Conservation (phyloP, 37 sponge, comb jelly and placozoan genomes). For the Aplysina aerophoba region DNA sequence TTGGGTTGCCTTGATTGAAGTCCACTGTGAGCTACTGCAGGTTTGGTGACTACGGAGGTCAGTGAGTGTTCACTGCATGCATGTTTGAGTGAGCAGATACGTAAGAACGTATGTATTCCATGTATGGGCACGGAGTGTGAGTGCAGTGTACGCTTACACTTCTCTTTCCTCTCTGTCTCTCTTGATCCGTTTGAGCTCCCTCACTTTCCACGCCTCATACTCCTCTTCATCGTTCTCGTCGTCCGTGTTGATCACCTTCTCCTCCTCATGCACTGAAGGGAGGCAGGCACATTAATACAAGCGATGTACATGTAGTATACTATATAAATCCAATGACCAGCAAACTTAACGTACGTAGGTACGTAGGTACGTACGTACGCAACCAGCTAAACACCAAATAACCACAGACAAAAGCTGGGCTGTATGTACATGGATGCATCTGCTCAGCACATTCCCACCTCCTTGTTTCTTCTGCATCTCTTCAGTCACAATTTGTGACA, state of each 20-base stretch:
- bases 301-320: too few relatives aligned
- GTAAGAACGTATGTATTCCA: too few relatives aligned
- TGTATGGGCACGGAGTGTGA: too few relatives aligned
- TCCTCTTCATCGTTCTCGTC: slow-evolving; percentile 93
- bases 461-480: slow-evolving; percentile 42
- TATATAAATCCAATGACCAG: too few relatives aligned
- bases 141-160: slow-evolving; percentile 57
- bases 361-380: slow-evolving; percentile 24
- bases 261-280: background rate
- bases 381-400: background rate
- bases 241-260: slow-evolving; percentile 88
- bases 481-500: slow-evolving; percentile 26
- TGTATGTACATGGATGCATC: background rate
- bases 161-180: slow-evolving; percentile 94
- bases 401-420: background rate
- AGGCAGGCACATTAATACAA: too few relatives aligned
- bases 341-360: background rate
- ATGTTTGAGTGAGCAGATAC: too few relatives aligned
- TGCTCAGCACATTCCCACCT: too few relatives aligned
- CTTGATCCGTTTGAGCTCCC: slow-evolving; percentile 95
- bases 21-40: too few relatives aligned
- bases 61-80: too few relatives aligned
- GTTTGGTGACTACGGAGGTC: too few relatives aligned
- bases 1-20: too few relatives aligned
- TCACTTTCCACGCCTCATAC: slow-evolving; percentile 96